A percentile compares a stretch with the other conserved stretches of the same genome.
Evolutionary conservation across 1,140 invertebrate genomes (phyloP).

Genomic region (Drepana arcuata): DNA sequence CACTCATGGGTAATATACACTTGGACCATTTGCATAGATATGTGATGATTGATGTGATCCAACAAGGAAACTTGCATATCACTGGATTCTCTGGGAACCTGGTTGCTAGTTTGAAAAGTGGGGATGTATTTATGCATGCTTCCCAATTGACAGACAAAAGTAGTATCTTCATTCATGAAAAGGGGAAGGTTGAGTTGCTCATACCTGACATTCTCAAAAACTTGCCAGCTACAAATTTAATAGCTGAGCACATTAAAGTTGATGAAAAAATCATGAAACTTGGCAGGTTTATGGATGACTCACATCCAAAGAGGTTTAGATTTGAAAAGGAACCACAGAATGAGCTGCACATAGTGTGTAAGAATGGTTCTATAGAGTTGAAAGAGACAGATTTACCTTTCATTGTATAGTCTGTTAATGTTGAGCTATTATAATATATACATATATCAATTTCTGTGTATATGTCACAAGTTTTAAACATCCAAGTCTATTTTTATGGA

Average conservation of each 20-base stretch:
- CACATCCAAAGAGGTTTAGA: conserved; percentile 60
- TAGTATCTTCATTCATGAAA: conserved; percentile 70
- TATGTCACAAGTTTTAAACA: conserved; percentile 1
- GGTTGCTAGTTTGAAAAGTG: conserved; percentile 62
- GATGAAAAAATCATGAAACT: conserved; percentile 60
- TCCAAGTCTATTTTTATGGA: not conserved
- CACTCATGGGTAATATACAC: conserved; percentile 57
- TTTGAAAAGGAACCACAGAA: conserved; percentile 52
- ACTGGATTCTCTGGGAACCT: conserved; percentile 61
- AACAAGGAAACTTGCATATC: conserved; percentile 59
- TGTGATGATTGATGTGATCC: conserved; percentile 63
- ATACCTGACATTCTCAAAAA: conserved; percentile 58
- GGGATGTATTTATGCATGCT: conserved; percentile 64
- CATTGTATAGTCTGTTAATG: conserved; percentile 25
- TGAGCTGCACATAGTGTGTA: conserved; percentile 67
- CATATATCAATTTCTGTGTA: not conserved
- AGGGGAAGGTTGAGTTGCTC: conserved; percentile 59
- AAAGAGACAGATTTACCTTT: conserved; percentile 57
- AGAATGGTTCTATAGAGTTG: conserved; percentile 65
- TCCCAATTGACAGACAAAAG: conserved; percentile 60
- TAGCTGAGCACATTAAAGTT: conserved; percentile 62
- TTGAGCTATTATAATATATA: conserved; percentile 1
- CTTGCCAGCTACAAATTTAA: conserved; percentile 61
- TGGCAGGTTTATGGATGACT: conserved; percentile 62
- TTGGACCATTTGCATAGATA: conserved; percentile 55